Evolutionary conservation across 2,113 vertebrate genomes (phyloP), one percentile per base, ranked within the genome.

Genomic region (Tursiops truncatus): DNA sequence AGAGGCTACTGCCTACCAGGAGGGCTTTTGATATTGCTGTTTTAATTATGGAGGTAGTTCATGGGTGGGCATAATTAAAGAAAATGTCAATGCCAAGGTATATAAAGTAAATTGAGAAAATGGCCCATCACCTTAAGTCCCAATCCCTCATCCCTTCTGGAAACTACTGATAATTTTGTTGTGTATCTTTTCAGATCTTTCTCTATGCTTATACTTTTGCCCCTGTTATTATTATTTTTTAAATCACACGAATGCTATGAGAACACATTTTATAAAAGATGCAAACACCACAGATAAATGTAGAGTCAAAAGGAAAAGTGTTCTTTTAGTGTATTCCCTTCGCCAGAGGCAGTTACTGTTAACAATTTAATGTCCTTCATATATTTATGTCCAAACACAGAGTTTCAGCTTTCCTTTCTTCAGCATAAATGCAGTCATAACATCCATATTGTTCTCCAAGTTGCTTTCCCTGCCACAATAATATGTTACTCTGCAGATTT

Each of bases 81-180:
- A 33, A 80, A 80, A 70, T 62, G 2, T 14, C 62, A 65, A 41
- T 7, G n/a, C 62, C 68, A 56, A 56, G 41, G 12, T 56, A 50
- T 47, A 53, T 26, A 44, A 80, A 97, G 86, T 70, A 94, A 82
- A 89, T 14, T 13, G 56, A 94, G 91, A 92, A 73, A 63, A 44
- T 33, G 21, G 83, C 25, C 89, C 70, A 63, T 41, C 56, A 21
- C 25, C 8, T 79, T 85, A 93, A 77, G 63, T 25, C 58, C 80
- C n/a, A 3, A 56, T 23, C n/a, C 38, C 21, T 88, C 58, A 63
- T 74, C 31, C 53, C 82, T 70, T 44, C 60, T 84, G 65, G 38
- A 67, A 94, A 87, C 9, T 31, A 28, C 25, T 70, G 28, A 38
- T 82, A 33, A 79, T 62, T 84, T 83, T 89, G 62, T 84, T 67